These are phyloP conservation scores for Heterotis niloticus DNA, from an alignment of 2,113 vertebrate species.

Conservation along the genomic window DNA sequence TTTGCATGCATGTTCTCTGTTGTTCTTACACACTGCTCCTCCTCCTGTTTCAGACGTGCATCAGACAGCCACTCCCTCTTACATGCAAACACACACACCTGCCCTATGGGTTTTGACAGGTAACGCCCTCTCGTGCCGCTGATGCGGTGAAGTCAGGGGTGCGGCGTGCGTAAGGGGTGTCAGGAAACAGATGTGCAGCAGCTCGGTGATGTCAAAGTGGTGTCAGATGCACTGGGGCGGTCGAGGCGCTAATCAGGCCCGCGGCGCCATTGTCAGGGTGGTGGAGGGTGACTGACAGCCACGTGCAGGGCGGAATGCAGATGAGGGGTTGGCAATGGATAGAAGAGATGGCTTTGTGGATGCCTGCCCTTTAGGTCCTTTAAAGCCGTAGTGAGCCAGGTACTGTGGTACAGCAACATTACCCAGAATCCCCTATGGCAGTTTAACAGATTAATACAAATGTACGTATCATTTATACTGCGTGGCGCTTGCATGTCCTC, in stretches of 20 bases:
- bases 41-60: background rate
- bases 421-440: slow-evolving; percentile 32
- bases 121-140: slow-evolving; percentile 32
- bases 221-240: slow-evolving; percentile 46
- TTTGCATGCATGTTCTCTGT: background rate
- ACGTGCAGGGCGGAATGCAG: slow-evolving; percentile 52
- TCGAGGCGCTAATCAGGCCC: slow-evolving; percentile 60
- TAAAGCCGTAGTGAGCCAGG: slow-evolving; percentile 29
- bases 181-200: slow-evolving; percentile 21
- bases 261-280: slow-evolving; percentile 63
- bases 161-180: background rate
- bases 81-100: background rate
- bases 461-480: too few relatives aligned
- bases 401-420: slow-evolving; percentile 24
- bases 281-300: slow-evolving; percentile 66
- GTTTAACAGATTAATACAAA: too few relatives aligned
- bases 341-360: slow-evolving; percentile 28
- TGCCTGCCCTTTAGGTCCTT: slow-evolving; percentile 31
- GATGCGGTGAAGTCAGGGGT: slow-evolving; percentile 32
- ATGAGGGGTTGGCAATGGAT: slow-evolving; percentile 51
- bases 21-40: background rate
- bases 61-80: background rate
- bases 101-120: background rate
- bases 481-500: too few relatives aligned
- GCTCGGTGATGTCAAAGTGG: slow-evolving; percentile 23